These are phyloP conservation scores for Macropodus opercularis DNA, from an alignment of 2,797 vertebrate genomes.

Conservation along the genomic window DNA sequence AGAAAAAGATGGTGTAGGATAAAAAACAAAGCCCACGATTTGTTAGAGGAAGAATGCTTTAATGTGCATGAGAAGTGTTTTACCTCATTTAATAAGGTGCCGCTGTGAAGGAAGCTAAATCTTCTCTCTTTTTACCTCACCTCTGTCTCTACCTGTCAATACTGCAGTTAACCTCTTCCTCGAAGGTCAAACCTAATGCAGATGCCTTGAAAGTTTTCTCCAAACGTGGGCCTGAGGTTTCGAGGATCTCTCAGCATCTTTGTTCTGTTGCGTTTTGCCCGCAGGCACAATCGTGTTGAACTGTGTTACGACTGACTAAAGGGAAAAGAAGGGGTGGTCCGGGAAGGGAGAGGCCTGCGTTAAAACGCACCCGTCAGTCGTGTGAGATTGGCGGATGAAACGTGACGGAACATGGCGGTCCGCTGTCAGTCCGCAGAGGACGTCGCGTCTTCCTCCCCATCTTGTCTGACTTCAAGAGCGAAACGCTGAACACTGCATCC, in stretches of 20 bases:
- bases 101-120: slow-evolving; percentile 34
- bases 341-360: slow-evolving; percentile 43
- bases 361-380: slow-evolving; percentile 61
- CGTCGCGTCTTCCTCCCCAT: neutral
- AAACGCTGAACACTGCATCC: neutral
- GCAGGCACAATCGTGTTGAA: slow-evolving; percentile 33
- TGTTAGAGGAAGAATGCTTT: slow-evolving; percentile 12
- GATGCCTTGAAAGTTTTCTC: neutral
- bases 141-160: slow-evolving; percentile 17
- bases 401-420: slow-evolving; percentile 28
- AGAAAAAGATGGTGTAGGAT: slow-evolving; percentile 7
- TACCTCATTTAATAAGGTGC: slow-evolving; percentile 25
- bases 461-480: slow-evolving; percentile 4
- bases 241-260: neutral
- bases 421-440: slow-evolving; percentile 41
- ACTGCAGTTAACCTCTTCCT: slow-evolving; percentile 21
- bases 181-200: slow-evolving; percentile 40
- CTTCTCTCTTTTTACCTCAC: slow-evolving; percentile 17
- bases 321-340: slow-evolving; percentile 39
- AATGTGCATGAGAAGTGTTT: slow-evolving; percentile 11
- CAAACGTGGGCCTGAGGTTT: neutral
- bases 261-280: slow-evolving; percentile 28
- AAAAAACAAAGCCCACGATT: slow-evolving; percentile 3
- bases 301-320: slow-evolving; percentile 54
- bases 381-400: slow-evolving; percentile 65